phyloP scores from a whole-genome alignment of 2,113 vertebrate species.

The Rhizomys pruinosus region DNA sequence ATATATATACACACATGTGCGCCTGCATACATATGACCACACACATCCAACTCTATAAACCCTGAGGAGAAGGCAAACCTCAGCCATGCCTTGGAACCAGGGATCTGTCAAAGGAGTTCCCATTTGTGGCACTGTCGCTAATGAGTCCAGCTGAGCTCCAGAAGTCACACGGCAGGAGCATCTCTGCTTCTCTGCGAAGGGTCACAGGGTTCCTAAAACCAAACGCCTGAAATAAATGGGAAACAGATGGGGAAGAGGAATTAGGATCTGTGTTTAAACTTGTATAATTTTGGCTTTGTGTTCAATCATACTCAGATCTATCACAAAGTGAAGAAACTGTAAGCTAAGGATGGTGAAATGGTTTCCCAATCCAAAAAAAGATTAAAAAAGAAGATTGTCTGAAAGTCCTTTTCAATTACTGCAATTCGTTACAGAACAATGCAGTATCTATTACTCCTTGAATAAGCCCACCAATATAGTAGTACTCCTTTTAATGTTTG shows the following conservation, averaged over 20 bases:
- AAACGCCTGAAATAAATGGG: constrained; percentile 63
- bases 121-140: constrained; percentile 50
- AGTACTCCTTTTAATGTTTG: constrained; percentile 75
- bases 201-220: constrained; percentile 5
- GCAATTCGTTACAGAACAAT: constrained; percentile 79
- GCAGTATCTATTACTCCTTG: constrained; percentile 84
- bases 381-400: constrained; percentile 63
- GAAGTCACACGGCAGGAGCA: constrained; percentile 24
- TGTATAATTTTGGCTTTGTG: not conserved
- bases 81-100: constrained; percentile 53
- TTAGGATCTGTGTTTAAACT: not conserved
- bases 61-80: constrained; percentile 49
- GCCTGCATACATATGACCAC: not conserved
- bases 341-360: not conserved
- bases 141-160: constrained; percentile 44
- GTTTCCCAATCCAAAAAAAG: constrained; percentile 70
- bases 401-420: constrained; percentile 78
- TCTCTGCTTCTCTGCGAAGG: constrained; percentile 24
- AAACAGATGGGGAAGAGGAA: not conserved
- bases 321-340: not conserved
- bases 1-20: not conserved
- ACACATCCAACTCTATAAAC: constrained; percentile 22
- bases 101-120: constrained; percentile 62
- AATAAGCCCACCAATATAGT: constrained; percentile 81
- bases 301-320: not conserved